Conservation (phyloP, 2,113 vertebrate species). For the Suricata suricatta region DNA sequence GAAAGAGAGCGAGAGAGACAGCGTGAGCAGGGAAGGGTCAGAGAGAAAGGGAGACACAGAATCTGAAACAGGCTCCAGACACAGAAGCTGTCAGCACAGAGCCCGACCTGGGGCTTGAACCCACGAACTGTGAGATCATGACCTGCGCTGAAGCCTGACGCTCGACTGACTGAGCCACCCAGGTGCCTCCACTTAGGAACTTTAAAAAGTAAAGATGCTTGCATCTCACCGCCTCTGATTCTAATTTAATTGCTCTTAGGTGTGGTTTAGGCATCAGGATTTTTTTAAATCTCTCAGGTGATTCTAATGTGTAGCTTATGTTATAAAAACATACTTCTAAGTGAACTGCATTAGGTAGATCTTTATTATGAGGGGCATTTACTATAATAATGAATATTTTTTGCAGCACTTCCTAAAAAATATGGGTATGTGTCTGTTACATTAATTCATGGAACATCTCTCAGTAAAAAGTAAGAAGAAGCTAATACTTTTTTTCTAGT, state of each 20-base stretch:
- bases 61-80: too few relatives aligned
- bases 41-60: too few relatives aligned
- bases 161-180: too few relatives aligned
- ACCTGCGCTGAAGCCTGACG: too few relatives aligned
- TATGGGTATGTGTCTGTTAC: neutral
- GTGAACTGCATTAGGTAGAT: neutral
- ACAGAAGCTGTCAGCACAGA: too few relatives aligned
- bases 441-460: neutral
- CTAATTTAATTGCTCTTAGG: neutral
- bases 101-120: too few relatives aligned
- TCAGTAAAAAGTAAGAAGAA: neutral
- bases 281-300: neutral
- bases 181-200: neutral
- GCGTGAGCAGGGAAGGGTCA: too few relatives aligned
- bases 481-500: neutral
- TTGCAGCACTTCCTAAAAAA: neutral
- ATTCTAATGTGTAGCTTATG: neutral
- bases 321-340: conserved; percentile 16
- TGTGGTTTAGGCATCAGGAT: neutral
- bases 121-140: too few relatives aligned
- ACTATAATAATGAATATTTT: neutral
- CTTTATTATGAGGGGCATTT: neutral
- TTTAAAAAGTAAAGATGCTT: neutral
- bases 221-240: neutral
- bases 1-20: too few relatives aligned